phyloP scores from a whole-genome alignment of 2,888 invertebrate species.

The Cyaniris semiargus region DNA sequence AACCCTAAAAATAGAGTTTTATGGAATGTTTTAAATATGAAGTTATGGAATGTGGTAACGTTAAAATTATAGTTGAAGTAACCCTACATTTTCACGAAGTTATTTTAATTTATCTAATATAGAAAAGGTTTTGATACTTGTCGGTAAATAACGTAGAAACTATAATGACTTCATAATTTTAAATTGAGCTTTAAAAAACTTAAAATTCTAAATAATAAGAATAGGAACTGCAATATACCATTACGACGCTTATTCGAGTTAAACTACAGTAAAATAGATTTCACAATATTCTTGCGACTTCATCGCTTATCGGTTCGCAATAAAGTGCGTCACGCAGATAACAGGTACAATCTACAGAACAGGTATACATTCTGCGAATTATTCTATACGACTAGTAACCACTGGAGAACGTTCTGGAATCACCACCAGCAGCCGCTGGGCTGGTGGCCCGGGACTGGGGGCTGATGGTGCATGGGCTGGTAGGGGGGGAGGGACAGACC shows the following conservation, averaged over 20 bases:
- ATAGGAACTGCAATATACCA: constrained; percentile 39
- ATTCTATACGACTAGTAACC: constrained; percentile 35
- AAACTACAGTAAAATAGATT: constrained; percentile 22
- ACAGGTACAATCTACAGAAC: constrained; percentile 41
- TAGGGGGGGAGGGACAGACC: constrained; percentile 77
- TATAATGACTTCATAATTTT: constrained; percentile 14
- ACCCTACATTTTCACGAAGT: too few species aligned
- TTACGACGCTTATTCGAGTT: constrained; percentile 34
- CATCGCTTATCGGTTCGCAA: constrained; percentile 45
- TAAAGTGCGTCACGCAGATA: constrained; percentile 46
- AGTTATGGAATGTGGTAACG: background rate
- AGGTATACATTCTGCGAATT: constrained; percentile 36
- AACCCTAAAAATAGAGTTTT: background rate
- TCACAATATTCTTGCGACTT: constrained; percentile 39
- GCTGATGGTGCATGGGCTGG: constrained; percentile 71
- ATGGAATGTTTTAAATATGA: background rate
- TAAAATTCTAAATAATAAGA: constrained; percentile 36
- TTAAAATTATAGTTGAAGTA: too few species aligned
- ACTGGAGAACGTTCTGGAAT: constrained; percentile 41
- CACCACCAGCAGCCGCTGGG: constrained; percentile 81
- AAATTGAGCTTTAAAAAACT: constrained; percentile 37
- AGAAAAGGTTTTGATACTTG: background rate
- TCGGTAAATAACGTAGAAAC: background rate
- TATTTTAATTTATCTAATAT: background rate
- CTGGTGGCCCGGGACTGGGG: constrained; percentile 64